Evolutionary conservation across 1,140 invertebrate species (phyloP).

Genomic region (Dinothrombium tinctorium): DNA sequence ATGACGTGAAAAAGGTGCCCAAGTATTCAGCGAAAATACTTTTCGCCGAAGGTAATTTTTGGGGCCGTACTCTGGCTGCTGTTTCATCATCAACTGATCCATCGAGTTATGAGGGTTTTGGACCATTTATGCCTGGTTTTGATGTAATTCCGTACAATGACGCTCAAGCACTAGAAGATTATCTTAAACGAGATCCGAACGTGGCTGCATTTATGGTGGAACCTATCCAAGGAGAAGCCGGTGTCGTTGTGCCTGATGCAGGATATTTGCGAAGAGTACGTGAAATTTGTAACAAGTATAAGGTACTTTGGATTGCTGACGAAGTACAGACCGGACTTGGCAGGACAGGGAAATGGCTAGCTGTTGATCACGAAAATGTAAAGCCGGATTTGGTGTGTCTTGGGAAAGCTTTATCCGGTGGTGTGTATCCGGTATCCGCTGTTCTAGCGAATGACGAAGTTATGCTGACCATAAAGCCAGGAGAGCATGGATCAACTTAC

Average conservation of each 20-base stretch:
- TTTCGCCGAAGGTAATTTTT: conserved; percentile 88
- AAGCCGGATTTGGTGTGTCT: conserved; percentile 79
- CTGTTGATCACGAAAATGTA: conserved; percentile 72
- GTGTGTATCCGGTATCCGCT: conserved; percentile 79
- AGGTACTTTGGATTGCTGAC: conserved; percentile 91
- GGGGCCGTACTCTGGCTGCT: conserved; percentile 83
- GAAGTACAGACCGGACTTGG: conserved; percentile 86
- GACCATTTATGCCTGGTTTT: conserved; percentile 90
- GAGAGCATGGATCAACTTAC: conserved; percentile 92
- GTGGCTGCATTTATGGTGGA: conserved; percentile 96
- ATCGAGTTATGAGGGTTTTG: conserved; percentile 56
- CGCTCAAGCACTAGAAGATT: conserved; percentile 46
- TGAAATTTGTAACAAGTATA: conserved; percentile 71
- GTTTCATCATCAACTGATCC: conserved; percentile 85
- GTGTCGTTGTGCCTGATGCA: conserved; percentile 65
- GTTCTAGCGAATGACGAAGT: conserved; percentile 58
- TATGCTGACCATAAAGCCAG: conserved; percentile 75
- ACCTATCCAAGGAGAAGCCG: conserved; percentile 96
- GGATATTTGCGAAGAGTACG: conserved; percentile 72
- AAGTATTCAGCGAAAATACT: conserved; percentile 69
- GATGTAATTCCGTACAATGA: conserved; percentile 70
- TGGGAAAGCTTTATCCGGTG: conserved; percentile 91
- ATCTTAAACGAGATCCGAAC: conserved; percentile 42
- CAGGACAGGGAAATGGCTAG: conserved; percentile 62
- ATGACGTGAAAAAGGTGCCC: conserved; percentile 66